Evolutionary conservation across 2,113 vertebrate species (phyloP).

Genomic region (Acanthisitta chloris): DNA sequence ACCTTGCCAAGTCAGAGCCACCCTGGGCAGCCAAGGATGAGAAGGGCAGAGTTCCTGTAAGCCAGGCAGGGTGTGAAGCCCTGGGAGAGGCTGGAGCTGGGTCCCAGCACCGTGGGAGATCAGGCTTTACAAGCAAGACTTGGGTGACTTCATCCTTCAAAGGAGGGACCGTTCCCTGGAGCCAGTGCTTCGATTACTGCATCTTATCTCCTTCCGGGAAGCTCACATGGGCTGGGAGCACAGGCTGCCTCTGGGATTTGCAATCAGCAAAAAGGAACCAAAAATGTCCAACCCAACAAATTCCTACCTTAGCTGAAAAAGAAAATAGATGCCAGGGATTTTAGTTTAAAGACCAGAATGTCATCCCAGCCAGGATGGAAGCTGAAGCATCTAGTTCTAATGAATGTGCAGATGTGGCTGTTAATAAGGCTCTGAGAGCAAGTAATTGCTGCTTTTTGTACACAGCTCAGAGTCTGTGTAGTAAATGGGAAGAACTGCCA

Average conservation of each 20-base stretch:
- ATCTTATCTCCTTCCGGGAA: not conserved
- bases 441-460: slow-evolving; percentile 41
- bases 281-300: not conserved
- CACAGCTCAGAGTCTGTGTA: not conserved
- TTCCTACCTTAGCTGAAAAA: not conserved
- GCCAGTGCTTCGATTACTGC: not conserved
- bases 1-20: not conserved
- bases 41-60: not conserved
- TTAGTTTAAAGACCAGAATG: not conserved
- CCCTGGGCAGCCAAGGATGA: not conserved
- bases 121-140: not conserved
- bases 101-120: not conserved
- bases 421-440: slow-evolving; percentile 8
- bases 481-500: slow-evolving; percentile 35
- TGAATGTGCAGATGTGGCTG: slow-evolving; percentile 20
- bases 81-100: not conserved
- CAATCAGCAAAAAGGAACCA: not conserved
- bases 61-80: not conserved
- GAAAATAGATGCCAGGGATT: not conserved
- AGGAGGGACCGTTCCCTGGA: not conserved
- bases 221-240: not conserved
- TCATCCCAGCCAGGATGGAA: not conserved
- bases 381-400: not conserved
- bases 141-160: slow-evolving; percentile 39
- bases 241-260: not conserved